A percentile compares a stretch with the other conserved stretches of the same genome.
Evolutionary conservation across 2,888 invertebrate genomes (phyloP).

Genomic region (Nymphalis urticae): DNA sequence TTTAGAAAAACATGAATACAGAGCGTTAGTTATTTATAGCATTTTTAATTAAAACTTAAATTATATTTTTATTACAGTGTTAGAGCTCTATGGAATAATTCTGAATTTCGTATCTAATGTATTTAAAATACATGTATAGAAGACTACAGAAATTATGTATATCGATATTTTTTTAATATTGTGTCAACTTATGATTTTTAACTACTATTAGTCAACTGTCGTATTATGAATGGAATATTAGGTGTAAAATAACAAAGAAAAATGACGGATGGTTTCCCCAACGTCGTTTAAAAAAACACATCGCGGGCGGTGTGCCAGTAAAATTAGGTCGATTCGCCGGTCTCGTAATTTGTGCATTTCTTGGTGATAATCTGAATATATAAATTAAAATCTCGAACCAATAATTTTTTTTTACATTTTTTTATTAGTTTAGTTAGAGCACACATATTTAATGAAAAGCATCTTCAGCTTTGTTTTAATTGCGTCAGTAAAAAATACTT

Average conservation of each 20-base stretch:
- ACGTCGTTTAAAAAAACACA: constrained; percentile 45
- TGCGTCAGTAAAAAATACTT: too few relatives aligned
- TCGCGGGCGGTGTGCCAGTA: constrained; percentile 47
- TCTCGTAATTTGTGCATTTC: constrained; percentile 26
- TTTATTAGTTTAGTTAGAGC: too few relatives aligned
- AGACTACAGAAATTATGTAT: too few relatives aligned
- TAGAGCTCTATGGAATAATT: not conserved
- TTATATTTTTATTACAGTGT: not conserved
- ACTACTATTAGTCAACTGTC: constrained; percentile 18
- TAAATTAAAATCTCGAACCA: too few relatives aligned
- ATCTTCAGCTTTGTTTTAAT: too few relatives aligned
- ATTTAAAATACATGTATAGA: constrained; percentile 1
- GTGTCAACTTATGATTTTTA: not conserved
- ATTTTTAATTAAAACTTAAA: not conserved
- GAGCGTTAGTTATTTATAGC: not conserved
- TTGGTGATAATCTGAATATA: not conserved
- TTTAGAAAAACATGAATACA: not conserved
- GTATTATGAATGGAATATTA: constrained; percentile 36
- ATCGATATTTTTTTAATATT: too few relatives aligned
- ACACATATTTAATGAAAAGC: too few relatives aligned
- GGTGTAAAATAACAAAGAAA: constrained; percentile 33
- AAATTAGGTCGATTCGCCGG: constrained; percentile 44
- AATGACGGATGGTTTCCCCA: constrained; percentile 42
- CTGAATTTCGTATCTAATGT: not conserved
- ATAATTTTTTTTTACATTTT: too few relatives aligned